Percentiles rank a stretch among this genome's conserved stretches.
Evolutionary conservation across 2,888 invertebrate genomes (phyloP).

Genomic region (Hyalella azteca): DNA sequence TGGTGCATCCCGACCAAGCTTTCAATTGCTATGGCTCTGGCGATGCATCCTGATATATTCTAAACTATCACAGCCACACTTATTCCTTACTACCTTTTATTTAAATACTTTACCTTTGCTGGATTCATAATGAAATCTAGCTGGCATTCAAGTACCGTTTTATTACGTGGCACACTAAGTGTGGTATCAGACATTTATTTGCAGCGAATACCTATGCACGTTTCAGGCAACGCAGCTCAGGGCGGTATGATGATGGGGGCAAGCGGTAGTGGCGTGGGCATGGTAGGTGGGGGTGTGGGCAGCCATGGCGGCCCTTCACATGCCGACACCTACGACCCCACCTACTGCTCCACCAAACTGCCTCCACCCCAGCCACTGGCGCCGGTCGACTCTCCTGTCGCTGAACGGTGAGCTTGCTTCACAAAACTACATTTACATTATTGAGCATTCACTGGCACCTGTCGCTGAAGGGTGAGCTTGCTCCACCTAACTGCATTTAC

Average conservation of each 20-base stretch:
- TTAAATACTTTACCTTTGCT: too few relatives aligned
- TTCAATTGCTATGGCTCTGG: too few relatives aligned
- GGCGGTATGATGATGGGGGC: constrained; percentile 23
- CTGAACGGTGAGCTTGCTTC: constrained; percentile 66
- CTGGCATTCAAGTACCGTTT: too few relatives aligned
- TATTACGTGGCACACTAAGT: too few relatives aligned
- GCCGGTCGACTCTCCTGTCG: constrained; percentile 64
- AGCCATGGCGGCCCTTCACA: constrained; percentile 43
- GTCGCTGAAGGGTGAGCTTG: constrained; percentile 65
- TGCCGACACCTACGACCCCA: constrained; percentile 62
- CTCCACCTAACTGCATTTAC: constrained; percentile 74
- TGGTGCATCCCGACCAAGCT: too few relatives aligned
- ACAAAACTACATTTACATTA: constrained; percentile 76
- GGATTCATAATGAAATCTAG: too few relatives aligned
- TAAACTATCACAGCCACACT: too few relatives aligned
- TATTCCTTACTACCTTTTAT: too few relatives aligned
- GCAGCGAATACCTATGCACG: too few relatives aligned
- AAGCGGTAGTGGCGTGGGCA: background rate
- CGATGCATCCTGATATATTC: too few relatives aligned
- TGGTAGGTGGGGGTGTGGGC: constrained; percentile 32
- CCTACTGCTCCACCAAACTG: constrained; percentile 71
- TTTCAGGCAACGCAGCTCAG: background rate
- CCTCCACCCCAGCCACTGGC: constrained; percentile 72
- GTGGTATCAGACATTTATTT: too few relatives aligned
- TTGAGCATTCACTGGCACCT: constrained; percentile 64